phyloP scores from a whole-genome alignment of 2,797 vertebrate species.

The Hemitrygon akajei region DNA sequence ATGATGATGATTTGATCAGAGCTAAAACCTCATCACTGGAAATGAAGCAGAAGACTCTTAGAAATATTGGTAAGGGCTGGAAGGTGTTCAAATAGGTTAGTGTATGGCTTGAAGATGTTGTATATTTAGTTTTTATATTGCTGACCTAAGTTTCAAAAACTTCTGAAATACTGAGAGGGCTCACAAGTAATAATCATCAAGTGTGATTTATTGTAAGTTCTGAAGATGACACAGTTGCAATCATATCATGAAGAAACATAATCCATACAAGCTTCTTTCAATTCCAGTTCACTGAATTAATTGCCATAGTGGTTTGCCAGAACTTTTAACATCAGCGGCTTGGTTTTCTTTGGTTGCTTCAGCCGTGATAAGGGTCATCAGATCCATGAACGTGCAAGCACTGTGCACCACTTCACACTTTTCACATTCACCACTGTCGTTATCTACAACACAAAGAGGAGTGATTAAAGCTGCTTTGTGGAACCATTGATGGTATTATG shows the following conservation, averaged over 20 bases:
- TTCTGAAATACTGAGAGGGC: neutral
- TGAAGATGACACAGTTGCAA: neutral
- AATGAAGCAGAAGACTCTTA: neutral
- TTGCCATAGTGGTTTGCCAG: neutral
- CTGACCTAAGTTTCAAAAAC: neutral
- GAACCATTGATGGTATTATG: neutral
- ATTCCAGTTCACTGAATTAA: no score
- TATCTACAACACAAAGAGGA: neutral
- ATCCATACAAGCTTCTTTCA: neutral
- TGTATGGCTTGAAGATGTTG: neutral
- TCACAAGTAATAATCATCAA: neutral
- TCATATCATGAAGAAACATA: no score
- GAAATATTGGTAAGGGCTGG: neutral
- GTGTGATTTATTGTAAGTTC: neutral
- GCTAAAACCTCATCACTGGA: neutral
- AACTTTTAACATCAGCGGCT: neutral
- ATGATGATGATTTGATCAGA: neutral
- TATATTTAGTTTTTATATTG: neutral
- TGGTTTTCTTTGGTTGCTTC: neutral
- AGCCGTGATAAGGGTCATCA: neutral
- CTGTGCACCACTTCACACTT: neutral
- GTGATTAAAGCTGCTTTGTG: neutral
- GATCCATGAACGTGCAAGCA: neutral
- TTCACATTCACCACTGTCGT: neutral
- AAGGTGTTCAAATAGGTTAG: neutral